Evolutionary conservation across 1,140 invertebrate genomes (phyloP).

Genomic region (Pristionchus pacificus): DNA sequence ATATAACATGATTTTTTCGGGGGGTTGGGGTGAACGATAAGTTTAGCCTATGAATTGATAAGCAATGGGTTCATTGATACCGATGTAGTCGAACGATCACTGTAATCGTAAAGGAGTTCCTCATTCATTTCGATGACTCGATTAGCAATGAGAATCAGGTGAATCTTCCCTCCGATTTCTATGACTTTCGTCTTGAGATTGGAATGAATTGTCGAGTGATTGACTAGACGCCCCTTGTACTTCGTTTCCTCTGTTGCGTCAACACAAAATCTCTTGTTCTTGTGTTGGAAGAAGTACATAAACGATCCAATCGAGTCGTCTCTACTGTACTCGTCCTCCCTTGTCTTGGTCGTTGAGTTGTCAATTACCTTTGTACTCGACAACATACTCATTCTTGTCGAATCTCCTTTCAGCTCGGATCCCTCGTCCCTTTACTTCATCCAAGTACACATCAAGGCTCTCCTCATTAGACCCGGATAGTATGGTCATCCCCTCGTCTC

Average conservation of each 20-base stretch:
- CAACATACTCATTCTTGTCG: conserved; percentile 82
- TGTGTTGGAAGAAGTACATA: conserved; percentile 97
- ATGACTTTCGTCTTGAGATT: conserved; percentile 80
- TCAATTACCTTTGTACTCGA: conserved; percentile 80
- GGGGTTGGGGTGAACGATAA: too few species aligned
- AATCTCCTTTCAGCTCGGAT: conserved; percentile 74
- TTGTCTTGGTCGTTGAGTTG: conserved; percentile 72
- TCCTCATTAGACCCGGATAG: conserved; percentile 76
- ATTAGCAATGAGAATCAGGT: conserved; percentile 82
- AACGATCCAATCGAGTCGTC: conserved; percentile 89
- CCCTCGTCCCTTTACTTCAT: conserved; percentile 59
- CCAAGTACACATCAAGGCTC: conserved; percentile 64
- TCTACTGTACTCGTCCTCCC: conserved; percentile 78
- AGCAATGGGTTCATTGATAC: conserved; percentile 93
- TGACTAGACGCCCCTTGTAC: conserved; percentile 83
- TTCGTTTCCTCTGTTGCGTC: conserved; percentile 89
- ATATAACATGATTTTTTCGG: too few species aligned
- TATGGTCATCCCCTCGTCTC: too few species aligned
- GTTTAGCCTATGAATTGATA: conserved; percentile 45
- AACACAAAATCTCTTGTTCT: conserved; percentile 85
- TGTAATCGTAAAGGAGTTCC: conserved; percentile 95
- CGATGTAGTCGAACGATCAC: conserved; percentile 83
- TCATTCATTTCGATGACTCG: conserved; percentile 74
- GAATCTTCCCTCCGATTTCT: conserved; percentile 67
- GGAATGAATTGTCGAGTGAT: conserved; percentile 81